Conservation (phyloP, 64 coral and sea anemone species). For the Stichodactyla mertensii region DNA sequence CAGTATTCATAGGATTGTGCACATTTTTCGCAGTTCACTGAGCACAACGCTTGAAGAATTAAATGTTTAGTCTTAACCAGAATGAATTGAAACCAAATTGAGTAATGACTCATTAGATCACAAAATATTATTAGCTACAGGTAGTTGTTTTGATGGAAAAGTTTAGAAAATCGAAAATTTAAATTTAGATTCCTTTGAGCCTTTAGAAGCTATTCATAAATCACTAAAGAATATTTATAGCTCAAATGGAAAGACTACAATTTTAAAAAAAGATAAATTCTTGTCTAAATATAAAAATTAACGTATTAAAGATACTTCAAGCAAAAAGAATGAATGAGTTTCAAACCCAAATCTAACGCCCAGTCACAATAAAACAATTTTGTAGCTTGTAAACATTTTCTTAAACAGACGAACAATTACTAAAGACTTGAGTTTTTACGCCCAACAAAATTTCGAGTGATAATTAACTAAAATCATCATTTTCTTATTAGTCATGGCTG, state of each 20-base stretch:
- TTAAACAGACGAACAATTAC: too few species aligned
- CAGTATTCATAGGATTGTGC: background rate
- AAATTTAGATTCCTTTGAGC: too few species aligned
- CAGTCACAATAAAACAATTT: background rate
- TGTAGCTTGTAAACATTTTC: background rate
- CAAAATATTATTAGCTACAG: background rate
- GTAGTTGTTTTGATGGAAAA: background rate
- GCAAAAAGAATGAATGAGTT: background rate
- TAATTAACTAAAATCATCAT: too few species aligned
- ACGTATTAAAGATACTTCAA: background rate
- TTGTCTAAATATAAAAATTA: background rate
- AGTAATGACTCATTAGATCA: background rate
- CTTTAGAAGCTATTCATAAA: too few species aligned
- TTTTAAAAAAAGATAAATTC: background rate
- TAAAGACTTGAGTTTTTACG: too few species aligned
- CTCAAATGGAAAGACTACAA: too few species aligned
- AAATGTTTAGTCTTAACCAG: background rate
- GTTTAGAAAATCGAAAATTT: background rate
- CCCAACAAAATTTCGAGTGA: too few species aligned
- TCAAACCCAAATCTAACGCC: background rate
- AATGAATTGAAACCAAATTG: background rate
- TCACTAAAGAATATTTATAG: too few species aligned
- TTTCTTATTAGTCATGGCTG: too few species aligned
- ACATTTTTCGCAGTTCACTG: background rate
- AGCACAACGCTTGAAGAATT: background rate